phyloP scores from a whole-genome alignment of 92 coral and sea anemone genomes.

The Parazoanthus atlanticus region DNA sequence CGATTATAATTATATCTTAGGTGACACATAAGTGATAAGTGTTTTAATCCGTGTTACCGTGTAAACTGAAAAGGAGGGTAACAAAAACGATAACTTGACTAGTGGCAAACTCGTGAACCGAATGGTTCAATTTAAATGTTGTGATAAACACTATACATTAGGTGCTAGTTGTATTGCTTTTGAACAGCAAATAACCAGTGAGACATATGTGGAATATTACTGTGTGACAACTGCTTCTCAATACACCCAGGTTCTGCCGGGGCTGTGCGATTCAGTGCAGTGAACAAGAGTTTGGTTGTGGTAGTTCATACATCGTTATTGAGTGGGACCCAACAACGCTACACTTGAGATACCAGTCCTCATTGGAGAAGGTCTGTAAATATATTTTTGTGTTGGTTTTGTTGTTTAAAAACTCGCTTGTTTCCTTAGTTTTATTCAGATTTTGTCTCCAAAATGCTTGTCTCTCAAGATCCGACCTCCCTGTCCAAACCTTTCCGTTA shows the following conservation, averaged over 20 bases:
- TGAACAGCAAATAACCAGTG: too few relatives aligned
- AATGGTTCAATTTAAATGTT: too few relatives aligned
- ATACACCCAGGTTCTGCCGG: constrained; percentile 75
- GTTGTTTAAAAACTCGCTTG: too few relatives aligned
- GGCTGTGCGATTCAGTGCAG: constrained; percentile 84
- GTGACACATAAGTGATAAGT: not conserved
- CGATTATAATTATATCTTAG: too few relatives aligned
- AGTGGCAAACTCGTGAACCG: too few relatives aligned
- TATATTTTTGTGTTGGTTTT: not conserved
- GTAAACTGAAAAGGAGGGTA: not conserved
- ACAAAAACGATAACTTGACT: too few relatives aligned
- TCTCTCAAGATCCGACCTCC: not conserved
- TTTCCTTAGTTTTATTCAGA: not conserved
- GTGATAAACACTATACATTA: not conserved
- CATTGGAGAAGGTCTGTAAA: constrained; percentile 79
- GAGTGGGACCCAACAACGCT: constrained; percentile 99
- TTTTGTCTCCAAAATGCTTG: not conserved
- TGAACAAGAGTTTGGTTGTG: constrained; percentile 84
- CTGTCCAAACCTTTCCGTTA: not conserved
- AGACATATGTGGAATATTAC: not conserved
- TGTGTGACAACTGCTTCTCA: not conserved
- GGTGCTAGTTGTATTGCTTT: not conserved
- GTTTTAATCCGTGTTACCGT: not conserved
- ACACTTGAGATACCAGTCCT: constrained; percentile 97
- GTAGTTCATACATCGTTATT: constrained; percentile 86